Percentiles rank a stretch among this genome's conserved stretches.
Conservation (phyloP, 2,113 vertebrate species). For the Neodontobutis hainanensis region DNA sequence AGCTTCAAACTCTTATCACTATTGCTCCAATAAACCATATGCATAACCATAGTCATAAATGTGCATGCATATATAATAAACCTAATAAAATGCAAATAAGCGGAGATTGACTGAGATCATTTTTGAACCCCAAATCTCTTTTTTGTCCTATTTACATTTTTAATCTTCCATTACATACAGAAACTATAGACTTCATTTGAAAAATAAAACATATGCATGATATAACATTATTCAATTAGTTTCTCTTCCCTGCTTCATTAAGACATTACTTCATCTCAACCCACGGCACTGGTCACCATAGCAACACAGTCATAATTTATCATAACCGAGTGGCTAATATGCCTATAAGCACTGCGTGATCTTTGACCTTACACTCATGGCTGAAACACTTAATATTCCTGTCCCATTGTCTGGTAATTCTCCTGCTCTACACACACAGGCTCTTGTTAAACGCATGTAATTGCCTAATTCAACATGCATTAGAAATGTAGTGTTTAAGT, state of each 20-base stretch:
- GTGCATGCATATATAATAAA: too few relatives aligned
- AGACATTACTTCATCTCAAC: slow-evolving; percentile 21
- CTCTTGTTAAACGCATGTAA: slow-evolving; percentile 74
- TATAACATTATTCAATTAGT: slow-evolving; percentile 19
- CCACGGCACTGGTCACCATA: slow-evolving; percentile 54
- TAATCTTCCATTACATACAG: too few relatives aligned
- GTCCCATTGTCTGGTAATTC: slow-evolving; percentile 67
- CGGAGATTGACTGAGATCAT: too few relatives aligned
- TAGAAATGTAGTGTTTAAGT: slow-evolving; percentile 77
- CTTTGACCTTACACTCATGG: slow-evolving; percentile 71
- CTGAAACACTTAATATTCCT: slow-evolving; percentile 76
- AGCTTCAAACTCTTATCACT: too few relatives aligned
- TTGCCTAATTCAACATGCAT: slow-evolving; percentile 79
- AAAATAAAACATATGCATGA: neutral
- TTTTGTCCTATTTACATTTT: too few relatives aligned
- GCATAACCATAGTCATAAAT: too few relatives aligned
- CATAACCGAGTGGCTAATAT: slow-evolving; percentile 79
- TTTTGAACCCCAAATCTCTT: too few relatives aligned
- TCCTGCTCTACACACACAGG: slow-evolving; percentile 29
- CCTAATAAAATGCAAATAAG: too few relatives aligned
- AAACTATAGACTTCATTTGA: too few relatives aligned
- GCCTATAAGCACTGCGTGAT: slow-evolving; percentile 72
- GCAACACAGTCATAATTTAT: slow-evolving; percentile 76
- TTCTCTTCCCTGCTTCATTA: slow-evolving; percentile 38
- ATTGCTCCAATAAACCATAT: too few relatives aligned